A percentile compares a stretch with the other conserved stretches of the same genome.
Evolutionary conservation across 2,797 vertebrate species (phyloP).

Genomic region (Oceanodroma leucorhoa): DNA sequence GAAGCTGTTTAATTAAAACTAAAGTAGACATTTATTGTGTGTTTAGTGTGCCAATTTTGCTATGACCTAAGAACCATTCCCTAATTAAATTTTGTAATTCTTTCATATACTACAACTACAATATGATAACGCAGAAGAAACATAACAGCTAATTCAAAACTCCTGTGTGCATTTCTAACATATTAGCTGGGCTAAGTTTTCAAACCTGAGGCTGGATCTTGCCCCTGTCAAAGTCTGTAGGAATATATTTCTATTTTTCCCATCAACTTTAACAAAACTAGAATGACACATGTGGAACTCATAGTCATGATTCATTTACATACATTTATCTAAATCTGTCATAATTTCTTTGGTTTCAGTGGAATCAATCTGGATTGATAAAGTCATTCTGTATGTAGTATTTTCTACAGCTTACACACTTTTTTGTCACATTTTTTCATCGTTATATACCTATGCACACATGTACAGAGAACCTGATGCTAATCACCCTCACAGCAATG

Average conservation of each 20-base stretch:
- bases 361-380: not conserved
- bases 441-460: too few relatives aligned
- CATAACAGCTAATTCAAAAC: not conserved
- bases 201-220: not conserved
- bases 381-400: not conserved
- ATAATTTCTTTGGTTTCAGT: not conserved
- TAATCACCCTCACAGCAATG: not conserved
- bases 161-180: not conserved
- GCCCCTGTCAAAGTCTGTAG: not conserved
- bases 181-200: not conserved
- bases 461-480: not conserved
- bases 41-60: slow-evolving; percentile 16
- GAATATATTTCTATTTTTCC: not conserved
- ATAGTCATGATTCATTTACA: not conserved
- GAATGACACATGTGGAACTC: not conserved
- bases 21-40: slow-evolving; percentile 48
- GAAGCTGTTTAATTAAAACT: slow-evolving; percentile 63
- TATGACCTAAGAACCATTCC: slow-evolving; percentile 40
- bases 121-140: not conserved
- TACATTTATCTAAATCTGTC: not conserved
- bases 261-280: not conserved
- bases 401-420: not conserved
- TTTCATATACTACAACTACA: not conserved
- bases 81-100: slow-evolving; percentile 34
- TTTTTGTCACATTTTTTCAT: not conserved